phyloP scores from a whole-genome alignment of 2,113 vertebrate species.

The Cyprinus carpio region DNA sequence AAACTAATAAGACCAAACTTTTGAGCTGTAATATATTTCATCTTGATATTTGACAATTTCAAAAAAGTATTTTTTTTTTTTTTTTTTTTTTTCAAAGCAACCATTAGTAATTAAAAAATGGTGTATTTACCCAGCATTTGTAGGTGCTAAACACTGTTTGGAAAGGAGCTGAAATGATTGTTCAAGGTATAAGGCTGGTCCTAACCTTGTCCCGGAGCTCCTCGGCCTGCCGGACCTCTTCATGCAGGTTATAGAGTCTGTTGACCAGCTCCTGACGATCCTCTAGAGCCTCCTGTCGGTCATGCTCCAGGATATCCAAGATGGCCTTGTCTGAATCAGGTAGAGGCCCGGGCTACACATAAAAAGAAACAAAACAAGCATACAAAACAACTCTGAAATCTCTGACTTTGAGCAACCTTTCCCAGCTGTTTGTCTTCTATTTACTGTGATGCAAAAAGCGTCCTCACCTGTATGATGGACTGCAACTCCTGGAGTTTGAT shows the following conservation, averaged over 20 bases:
- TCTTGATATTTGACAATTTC: no score
- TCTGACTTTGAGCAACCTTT: background rate
- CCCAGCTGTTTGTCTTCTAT: background rate
- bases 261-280: conserved; percentile 95
- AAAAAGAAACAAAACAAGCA: conserved; percentile 17
- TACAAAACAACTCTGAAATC: background rate
- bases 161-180: background rate
- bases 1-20: no score
- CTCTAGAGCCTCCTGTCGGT: conserved; percentile 93
- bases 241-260: conserved; percentile 91
- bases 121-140: background rate
- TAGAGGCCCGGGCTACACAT: conserved; percentile 82
- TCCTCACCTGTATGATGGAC: conserved; percentile 87
- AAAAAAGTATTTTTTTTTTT: no score
- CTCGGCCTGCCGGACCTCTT: conserved; percentile 92
- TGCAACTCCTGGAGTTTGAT: conserved; percentile 95
- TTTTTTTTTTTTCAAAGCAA: no score
- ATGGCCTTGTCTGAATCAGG: conserved; percentile 94
- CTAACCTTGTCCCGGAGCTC: conserved; percentile 94
- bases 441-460: background rate
- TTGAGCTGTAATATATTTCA: no score
- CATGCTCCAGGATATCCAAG: conserved; percentile 94
- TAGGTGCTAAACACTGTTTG: background rate
- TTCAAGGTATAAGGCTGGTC: background rate
- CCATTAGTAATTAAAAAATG: no score